Evolutionary conservation across 2,797 vertebrate genomes (phyloP), one percentile per base, ranked within the genome.

Genomic region (Oreortyx pictus): DNA sequence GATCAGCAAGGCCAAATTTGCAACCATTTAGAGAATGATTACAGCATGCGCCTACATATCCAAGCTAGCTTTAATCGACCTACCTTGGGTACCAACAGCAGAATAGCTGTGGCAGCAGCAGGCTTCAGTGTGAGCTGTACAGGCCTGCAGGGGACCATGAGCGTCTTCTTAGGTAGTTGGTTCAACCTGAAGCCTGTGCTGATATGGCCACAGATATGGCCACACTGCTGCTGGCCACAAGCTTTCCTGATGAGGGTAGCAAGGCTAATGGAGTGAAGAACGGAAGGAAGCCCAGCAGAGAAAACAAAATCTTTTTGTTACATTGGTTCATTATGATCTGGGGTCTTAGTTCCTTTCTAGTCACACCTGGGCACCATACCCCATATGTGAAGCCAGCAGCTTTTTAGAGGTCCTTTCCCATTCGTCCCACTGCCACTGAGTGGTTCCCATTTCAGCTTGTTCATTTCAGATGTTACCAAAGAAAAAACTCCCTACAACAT

Each of bases 1-100:
- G 76, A 91, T 80, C 81, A 74, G 27, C 65, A n/a, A 87, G 95
- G 91, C 91, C 86, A 95, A 95, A 95, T 94, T 84, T 88, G 68
- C 77, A 89, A 68, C 64, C 61, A 80, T 89, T 94, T 79, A 65
- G 67, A 72, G 91, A 89, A 50, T 49, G 80, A 88, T 91, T 92
- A 89, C 65, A 94, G 91, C 66, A 5, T 33, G 87, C 2, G 1
- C 29, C 65, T 15, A 31, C 35, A 2, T 54, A 82, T 65, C 90
- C 71, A 54, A 90, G 37, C 60, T 25, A 35, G 47, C 47, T 56
- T 94, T 68, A 79, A 95, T 88, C 83, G 39, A 86, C 49, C 81
- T 27, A 77, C 88, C 88, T 84, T 43, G 83, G 91, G 85, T 49
- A 94, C 41, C 80, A 33, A 54, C 65, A 85, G 37, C 46, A 86